Percentiles rank a stretch among this genome's conserved stretches.
phyloP scores from a whole-genome alignment of 2,797 vertebrate genomes.

The Spinibarbus caldwelli region DNA sequence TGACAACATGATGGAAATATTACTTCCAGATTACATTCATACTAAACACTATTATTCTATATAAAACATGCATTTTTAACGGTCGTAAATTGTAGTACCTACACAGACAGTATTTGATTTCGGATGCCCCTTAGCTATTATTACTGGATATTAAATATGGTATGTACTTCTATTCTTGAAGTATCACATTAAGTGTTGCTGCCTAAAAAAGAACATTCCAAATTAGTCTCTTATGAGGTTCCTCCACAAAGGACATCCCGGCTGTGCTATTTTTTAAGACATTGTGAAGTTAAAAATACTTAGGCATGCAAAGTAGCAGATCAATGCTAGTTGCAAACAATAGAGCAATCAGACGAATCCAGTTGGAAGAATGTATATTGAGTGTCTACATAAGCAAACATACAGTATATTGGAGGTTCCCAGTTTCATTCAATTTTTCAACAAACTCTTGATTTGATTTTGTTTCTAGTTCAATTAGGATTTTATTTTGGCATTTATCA shows the following conservation, averaged over 20 bases:
- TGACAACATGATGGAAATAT: neutral
- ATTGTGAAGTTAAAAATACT: conserved; percentile 1
- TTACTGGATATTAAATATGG: neutral
- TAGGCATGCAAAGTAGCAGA: neutral
- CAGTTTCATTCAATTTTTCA: neutral
- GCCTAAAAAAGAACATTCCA: neutral
- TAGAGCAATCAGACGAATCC: neutral
- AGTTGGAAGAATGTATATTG: neutral
- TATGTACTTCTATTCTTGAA: neutral
- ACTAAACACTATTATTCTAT: neutral
- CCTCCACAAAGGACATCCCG: neutral
- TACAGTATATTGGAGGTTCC: neutral
- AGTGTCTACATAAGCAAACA: neutral
- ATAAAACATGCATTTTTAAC: neutral
- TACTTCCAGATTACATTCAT: neutral
- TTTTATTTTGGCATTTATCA: neutral
- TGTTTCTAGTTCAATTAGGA: neutral
- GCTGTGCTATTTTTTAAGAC: neutral
- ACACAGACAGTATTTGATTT: neutral
- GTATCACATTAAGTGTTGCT: neutral
- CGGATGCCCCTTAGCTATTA: neutral
- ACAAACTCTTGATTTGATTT: neutral
- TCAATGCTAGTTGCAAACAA: neutral
- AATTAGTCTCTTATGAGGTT: neutral
- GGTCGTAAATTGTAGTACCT: no score